Conservation (phyloP, 2,113 vertebrate species). For the Tragelaphus imberbis region DNA sequence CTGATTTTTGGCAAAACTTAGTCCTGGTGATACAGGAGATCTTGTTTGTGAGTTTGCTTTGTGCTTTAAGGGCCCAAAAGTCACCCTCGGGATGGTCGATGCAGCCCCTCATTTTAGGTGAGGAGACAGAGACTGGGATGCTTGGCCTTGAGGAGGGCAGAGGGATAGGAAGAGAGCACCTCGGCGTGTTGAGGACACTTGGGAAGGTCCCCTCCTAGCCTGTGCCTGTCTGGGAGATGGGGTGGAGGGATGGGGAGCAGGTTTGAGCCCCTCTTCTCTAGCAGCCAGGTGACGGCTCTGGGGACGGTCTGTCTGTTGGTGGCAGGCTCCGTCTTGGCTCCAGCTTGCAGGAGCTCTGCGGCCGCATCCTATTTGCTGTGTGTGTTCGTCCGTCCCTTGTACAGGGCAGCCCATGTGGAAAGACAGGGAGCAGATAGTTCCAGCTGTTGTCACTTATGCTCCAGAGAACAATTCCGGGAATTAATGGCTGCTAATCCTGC, state of each 20-base stretch:
- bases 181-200: rapidly evolving
- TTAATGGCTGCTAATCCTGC: constrained; percentile 76
- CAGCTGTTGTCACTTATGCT: constrained; percentile 78
- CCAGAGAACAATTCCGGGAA: constrained; percentile 80
- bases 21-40: not conserved
- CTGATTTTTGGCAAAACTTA: not conserved
- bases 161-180: rapidly evolving
- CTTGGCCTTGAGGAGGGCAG: not conserved
- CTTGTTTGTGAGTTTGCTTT: not conserved
- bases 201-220: constrained; percentile 30
- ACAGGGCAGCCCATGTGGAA: constrained; percentile 73
- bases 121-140: not conserved
- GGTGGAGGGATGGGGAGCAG: constrained; percentile 55
- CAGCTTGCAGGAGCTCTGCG: not conserved
- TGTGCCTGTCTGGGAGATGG: constrained; percentile 56
- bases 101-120: rapidly evolving
- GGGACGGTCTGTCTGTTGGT: constrained; percentile 9
- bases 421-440: constrained; percentile 72
- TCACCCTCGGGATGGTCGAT: rapidly evolving
- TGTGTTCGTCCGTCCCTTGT: constrained; percentile 60
- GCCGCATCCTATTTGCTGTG: constrained; percentile 41
- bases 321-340: constrained; percentile 34
- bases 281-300: rapidly evolving
- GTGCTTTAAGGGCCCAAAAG: not conserved
- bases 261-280: not conserved